Evolutionary conservation across 2,113 vertebrate genomes (phyloP).

Genomic region (Phalacrocorax pelagicus): DNA sequence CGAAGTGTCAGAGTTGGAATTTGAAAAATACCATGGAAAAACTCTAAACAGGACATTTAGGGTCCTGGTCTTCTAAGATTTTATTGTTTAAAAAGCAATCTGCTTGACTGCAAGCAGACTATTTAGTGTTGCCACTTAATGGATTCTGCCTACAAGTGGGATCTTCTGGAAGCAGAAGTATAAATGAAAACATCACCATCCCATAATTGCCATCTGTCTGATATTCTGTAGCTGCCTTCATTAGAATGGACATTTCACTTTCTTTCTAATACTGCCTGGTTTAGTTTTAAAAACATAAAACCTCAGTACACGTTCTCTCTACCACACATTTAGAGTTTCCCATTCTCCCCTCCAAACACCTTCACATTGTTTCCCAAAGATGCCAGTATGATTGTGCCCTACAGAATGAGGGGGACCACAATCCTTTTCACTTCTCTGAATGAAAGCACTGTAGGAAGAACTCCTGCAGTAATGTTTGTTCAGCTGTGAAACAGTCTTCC

Average conservation of each 20-base stretch:
- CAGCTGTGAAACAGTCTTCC: constrained; percentile 28
- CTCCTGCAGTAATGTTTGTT: constrained; percentile 30
- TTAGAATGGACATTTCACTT: background rate
- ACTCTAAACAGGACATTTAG: background rate
- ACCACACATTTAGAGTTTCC: background rate
- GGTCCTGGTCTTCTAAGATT: background rate
- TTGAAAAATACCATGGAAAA: background rate
- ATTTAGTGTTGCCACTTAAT: background rate
- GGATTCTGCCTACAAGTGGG: background rate
- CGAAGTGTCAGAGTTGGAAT: background rate
- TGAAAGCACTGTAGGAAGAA: background rate
- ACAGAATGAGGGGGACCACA: background rate
- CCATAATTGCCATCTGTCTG: background rate
- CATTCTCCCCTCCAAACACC: background rate
- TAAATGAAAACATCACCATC: background rate
- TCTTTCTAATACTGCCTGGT: background rate
- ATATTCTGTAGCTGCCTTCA: background rate
- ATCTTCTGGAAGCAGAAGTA: background rate
- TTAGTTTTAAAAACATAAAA: background rate
- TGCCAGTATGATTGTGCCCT: background rate
- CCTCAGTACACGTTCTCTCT: background rate
- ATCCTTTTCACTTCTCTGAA: background rate
- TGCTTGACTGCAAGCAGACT: background rate
- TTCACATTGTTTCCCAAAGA: background rate
- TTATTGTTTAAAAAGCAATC: background rate